Percentiles rank a stretch among this genome's conserved stretches.
These are phyloP conservation scores for Burhinus oedicnemus DNA, from an alignment of 2,113 vertebrate species.

Conservation along the genomic window DNA sequence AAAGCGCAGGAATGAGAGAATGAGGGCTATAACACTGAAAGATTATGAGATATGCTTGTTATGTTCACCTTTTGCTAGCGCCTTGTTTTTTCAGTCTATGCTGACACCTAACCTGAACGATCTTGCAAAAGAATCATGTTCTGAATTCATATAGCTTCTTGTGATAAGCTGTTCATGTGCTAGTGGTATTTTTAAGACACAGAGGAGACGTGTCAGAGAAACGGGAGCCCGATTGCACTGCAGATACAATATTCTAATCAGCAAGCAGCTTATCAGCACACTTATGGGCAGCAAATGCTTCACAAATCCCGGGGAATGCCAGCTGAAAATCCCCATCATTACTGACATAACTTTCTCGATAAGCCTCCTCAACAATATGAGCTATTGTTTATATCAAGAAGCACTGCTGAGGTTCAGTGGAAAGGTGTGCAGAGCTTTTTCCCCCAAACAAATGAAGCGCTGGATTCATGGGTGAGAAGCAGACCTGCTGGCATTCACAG, in stretches of 20 bases:
- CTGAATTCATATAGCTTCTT: slow-evolving; percentile 50
- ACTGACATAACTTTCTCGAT: slow-evolving; percentile 49
- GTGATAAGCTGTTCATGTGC: slow-evolving; percentile 50
- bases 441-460: slow-evolving; percentile 9
- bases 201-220: slow-evolving; percentile 25
- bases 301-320: background rate
- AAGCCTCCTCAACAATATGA: slow-evolving; percentile 50
- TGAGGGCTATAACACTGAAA: background rate
- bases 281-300: slow-evolving; percentile 36
- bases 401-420: background rate
- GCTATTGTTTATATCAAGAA: slow-evolving; percentile 14
- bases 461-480: slow-evolving; percentile 18
- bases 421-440: background rate
- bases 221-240: background rate
- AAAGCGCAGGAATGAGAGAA: background rate
- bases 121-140: slow-evolving; percentile 39
- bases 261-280: background rate
- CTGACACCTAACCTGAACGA: slow-evolving; percentile 42
- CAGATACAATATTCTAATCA: slow-evolving; percentile 58
- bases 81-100: slow-evolving; percentile 26
- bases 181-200: slow-evolving; percentile 49
- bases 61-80: slow-evolving; percentile 27
- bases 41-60: slow-evolving; percentile 56
- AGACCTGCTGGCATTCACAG: slow-evolving; percentile 32
- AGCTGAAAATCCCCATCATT: slow-evolving; percentile 46